phyloP scores from a whole-genome alignment of 1,140 invertebrate species.

The Drosophila biarmipes region DNA sequence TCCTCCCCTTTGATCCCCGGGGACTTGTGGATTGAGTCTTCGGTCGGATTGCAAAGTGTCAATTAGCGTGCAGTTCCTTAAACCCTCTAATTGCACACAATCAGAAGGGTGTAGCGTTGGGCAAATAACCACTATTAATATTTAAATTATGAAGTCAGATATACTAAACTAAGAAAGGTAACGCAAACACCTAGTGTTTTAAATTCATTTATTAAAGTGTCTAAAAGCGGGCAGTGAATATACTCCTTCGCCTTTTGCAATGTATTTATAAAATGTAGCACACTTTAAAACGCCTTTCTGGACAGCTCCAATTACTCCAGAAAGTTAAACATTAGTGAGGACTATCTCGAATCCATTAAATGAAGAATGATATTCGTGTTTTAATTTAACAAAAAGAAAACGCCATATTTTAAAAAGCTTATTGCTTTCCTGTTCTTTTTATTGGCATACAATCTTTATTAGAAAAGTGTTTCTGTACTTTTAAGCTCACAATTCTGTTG shows the following conservation, averaged over 20 bases:
- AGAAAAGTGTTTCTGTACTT: neutral
- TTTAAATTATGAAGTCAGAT: neutral
- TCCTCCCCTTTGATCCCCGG: slow-evolving; percentile 7
- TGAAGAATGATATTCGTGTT: too few relatives aligned
- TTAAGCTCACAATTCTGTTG: neutral
- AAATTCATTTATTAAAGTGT: too few relatives aligned
- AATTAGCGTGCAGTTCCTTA: slow-evolving; percentile 49
- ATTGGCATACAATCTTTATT: neutral
- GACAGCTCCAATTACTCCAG: neutral
- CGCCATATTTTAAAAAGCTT: neutral
- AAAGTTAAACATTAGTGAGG: too few relatives aligned
- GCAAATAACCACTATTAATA: neutral
- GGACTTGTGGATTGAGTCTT: slow-evolving; percentile 27
- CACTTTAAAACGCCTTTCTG: too few relatives aligned
- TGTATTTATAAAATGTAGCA: too few relatives aligned
- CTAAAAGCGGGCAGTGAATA: too few relatives aligned
- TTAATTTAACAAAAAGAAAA: neutral
- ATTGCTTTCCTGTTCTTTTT: neutral
- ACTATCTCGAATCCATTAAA: too few relatives aligned
- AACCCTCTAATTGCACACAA: slow-evolving; percentile 15
- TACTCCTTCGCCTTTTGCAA: too few relatives aligned
- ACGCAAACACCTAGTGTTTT: too few relatives aligned
- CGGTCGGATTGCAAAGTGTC: slow-evolving; percentile 44
- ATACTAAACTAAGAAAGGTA: too few relatives aligned
- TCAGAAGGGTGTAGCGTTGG: neutral